phyloP scores from a whole-genome alignment of 2,113 vertebrate genomes.

The Trematocara zebra region DNA sequence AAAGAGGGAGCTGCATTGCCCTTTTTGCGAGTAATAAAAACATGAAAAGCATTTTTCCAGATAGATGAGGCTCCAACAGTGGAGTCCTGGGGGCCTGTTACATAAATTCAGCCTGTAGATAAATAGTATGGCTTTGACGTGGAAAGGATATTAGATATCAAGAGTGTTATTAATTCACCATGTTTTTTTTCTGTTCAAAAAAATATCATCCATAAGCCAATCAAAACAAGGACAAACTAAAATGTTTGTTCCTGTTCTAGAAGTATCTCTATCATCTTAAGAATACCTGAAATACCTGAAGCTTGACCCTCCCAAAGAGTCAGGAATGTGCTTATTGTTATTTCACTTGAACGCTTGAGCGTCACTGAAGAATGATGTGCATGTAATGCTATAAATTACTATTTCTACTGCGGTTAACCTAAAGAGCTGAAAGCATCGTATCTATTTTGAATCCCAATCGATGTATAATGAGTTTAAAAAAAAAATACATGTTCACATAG shows the following conservation, averaged over 20 bases:
- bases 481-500: not conserved
- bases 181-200: not conserved
- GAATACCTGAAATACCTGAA: not conserved
- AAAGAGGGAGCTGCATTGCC: not conserved
- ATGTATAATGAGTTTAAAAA: not conserved
- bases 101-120: conserved; percentile 28
- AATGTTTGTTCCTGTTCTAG: not conserved
- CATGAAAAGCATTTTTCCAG: conserved; percentile 29
- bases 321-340: not conserved
- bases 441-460: not conserved
- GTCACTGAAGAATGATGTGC: not conserved
- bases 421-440: not conserved
- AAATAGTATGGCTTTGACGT: not conserved
- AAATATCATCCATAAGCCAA: conserved; percentile 2
- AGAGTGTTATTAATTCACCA: conserved; percentile 31
- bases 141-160: conserved; percentile 53
- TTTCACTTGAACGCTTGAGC: not conserved
- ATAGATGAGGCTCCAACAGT: not conserved
- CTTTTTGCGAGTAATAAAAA: conserved; percentile 3
- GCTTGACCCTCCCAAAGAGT: not conserved
- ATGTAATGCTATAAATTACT: not conserved
- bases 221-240: not conserved
- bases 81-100: not conserved
- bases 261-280: not conserved
- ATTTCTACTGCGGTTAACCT: not conserved